These are phyloP conservation scores for Rugalucina vietnamica DNA, from an alignment of 2,888 invertebrate genomes.

Conservation along the genomic window DNA sequence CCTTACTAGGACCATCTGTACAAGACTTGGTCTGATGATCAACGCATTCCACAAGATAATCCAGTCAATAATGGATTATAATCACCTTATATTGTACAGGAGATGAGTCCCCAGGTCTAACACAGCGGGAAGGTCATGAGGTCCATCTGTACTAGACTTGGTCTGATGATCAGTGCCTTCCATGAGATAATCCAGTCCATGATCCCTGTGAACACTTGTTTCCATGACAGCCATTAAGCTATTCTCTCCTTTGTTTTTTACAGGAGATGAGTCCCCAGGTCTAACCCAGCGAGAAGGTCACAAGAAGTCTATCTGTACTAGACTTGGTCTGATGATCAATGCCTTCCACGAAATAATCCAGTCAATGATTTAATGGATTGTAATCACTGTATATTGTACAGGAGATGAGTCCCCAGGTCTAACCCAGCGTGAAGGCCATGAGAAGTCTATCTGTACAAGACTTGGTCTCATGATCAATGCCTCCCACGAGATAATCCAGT, in stretches of 20 bases:
- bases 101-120: slow-evolving; percentile 64
- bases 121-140: slow-evolving; percentile 78
- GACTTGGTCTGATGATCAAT: slow-evolving; percentile 76
- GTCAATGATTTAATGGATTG: slow-evolving; percentile 77
- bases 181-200: slow-evolving; percentile 82
- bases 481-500: slow-evolving; percentile 81
- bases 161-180: slow-evolving; percentile 75
- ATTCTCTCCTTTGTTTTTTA: too few relatives aligned
- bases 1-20: slow-evolving; percentile 77
- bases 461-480: slow-evolving; percentile 76
- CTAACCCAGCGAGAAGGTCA: slow-evolving; percentile 77
- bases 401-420: slow-evolving; percentile 64
- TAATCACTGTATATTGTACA: too few relatives aligned
- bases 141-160: slow-evolving; percentile 75
- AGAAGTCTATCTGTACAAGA: slow-evolving; percentile 76
- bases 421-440: slow-evolving; percentile 78
- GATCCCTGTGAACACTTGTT: too few relatives aligned
- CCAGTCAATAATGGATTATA: too few relatives aligned
- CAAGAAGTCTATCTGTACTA: slow-evolving; percentile 76
- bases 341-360: slow-evolving; percentile 81
- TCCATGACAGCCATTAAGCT: too few relatives aligned
- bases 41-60: slow-evolving; percentile 75
- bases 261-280: slow-evolving; percentile 63
- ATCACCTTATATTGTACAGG: too few relatives aligned
- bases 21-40: slow-evolving; percentile 74